Evolutionary conservation across 1,140 invertebrate species (phyloP), one percentile per base, ranked within the genome.

Genomic region (Metopolophium dirhodum): DNA sequence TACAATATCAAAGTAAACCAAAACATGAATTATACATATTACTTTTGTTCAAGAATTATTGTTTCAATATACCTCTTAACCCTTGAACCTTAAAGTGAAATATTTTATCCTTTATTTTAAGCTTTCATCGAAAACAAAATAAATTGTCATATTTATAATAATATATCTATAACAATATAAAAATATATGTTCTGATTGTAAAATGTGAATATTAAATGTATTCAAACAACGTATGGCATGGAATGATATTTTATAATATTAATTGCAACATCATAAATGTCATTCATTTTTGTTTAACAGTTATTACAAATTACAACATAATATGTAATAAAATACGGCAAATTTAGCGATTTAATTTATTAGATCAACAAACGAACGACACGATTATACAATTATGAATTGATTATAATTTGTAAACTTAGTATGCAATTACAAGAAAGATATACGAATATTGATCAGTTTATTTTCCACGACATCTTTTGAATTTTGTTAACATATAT

Each of bases 11-110:
- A 77, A n/a, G 30, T 77, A n/a, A 77, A 77, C 61, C 18, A n/a
- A 77, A 77, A n/a, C n/a, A 77, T 77, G 30, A 77, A 77, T 77
- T 77, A 77, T 77, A n/a, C 14, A 77, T n/a, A 77, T n/a, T 77
- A 77, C 61, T 77, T 77, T 77, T 77, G 30, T 77, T 77, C 30
- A 0, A 77, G 30, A 77, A 77, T n/a, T 77, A 77, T 77, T 77
- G n/a, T 77, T 77, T 77, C 30, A 77, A 20, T 77, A 7, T 77
- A 77, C 4, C 61, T 14, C 30, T 18, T 77, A n/a, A n/a, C 30
- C 30, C 4, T 30, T n/a, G 4, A 77, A n/a, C 61, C 30, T 61
- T 61, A 30, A 61, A 61, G 9, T 77, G 0, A 77, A 18, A 77
- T 77, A 77, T 20, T 77, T 77, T n/a, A 77, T 18, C 14, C n/a